phyloP scores from a whole-genome alignment of 2,888 invertebrate genomes.

The Lymantria dispar region DNA sequence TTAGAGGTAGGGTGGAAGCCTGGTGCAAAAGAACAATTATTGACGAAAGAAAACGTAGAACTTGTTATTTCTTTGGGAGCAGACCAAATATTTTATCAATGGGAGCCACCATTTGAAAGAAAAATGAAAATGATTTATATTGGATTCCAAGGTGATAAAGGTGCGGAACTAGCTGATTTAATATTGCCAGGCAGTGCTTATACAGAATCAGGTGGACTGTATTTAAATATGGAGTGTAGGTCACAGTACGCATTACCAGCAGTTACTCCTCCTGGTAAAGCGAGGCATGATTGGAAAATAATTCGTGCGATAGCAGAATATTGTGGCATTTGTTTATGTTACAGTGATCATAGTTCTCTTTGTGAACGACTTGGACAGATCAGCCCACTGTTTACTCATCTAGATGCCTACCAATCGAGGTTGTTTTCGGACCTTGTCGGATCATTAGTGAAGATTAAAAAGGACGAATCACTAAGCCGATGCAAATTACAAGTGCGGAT shows the following conservation, averaged over 20 bases:
- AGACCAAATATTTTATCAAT: slow-evolving; percentile 90
- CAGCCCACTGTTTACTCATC: slow-evolving; percentile 58
- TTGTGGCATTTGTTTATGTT: slow-evolving; percentile 47
- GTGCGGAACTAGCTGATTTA: slow-evolving; percentile 93
- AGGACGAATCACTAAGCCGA: background rate
- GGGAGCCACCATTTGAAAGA: slow-evolving; percentile 85
- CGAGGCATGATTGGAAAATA: slow-evolving; percentile 98
- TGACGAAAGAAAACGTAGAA: slow-evolving; percentile 84
- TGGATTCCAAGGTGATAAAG: slow-evolving; percentile 97
- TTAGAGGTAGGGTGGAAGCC: slow-evolving; percentile 96
- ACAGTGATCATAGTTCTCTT: slow-evolving; percentile 49
- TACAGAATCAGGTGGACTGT: slow-evolving; percentile 97
- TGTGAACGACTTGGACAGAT: slow-evolving; percentile 54
- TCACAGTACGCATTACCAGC: slow-evolving; percentile 94
- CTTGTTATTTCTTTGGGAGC: slow-evolving; percentile 95
- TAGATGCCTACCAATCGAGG: slow-evolving; percentile 53
- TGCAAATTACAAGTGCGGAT: slow-evolving; percentile 46
- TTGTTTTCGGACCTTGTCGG: slow-evolving; percentile 42
- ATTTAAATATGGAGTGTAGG: slow-evolving; percentile 97
- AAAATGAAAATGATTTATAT: slow-evolving; percentile 92
- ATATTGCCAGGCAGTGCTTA: slow-evolving; percentile 98
- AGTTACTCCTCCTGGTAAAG: slow-evolving; percentile 95
- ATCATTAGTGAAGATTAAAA: slow-evolving; percentile 18
- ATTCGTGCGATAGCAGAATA: slow-evolving; percentile 79
- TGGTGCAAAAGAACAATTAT: slow-evolving; percentile 81